Evolutionary conservation across 2,888 invertebrate genomes (phyloP), one percentile per base, ranked within the genome.

Genomic region (Elegia similella): DNA sequence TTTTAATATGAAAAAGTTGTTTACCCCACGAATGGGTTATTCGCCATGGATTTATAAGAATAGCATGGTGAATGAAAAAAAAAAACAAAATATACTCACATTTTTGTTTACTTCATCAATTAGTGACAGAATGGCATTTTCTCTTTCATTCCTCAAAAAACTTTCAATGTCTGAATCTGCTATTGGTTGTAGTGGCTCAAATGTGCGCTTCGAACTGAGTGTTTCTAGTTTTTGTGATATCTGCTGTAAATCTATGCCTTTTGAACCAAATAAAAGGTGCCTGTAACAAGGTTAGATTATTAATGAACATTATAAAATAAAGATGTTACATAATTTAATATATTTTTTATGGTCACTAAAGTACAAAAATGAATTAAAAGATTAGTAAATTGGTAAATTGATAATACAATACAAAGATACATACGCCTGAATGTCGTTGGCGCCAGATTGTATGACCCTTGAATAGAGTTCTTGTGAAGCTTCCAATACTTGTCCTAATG

Each of bases 391-490:
- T 10, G 12, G 38, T n/a, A 8, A 38, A 38, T 38, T 1, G 5
- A 2, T 5, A 12, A 38, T 12, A 38, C 8, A 48, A 48, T 29
- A 30, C 7, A 43, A 6, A 54, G 62, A 55, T 65, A 84, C 95
- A 92, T 93, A 97, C 98, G 98, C 98, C 92, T 98, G 97, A 64
- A 97, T 96, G 82, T 98, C 98, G 72, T 97, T 96, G 30, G 97
- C 95, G 62, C 96, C 96, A 59, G 95, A 94, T 78, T 96, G 95
- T 15, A 97, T 96, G 16, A 98, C 96, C 78, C 96, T 94, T 2
- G 96, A 95, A 92, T 97, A 97, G 38, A 98, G 88, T 77, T 97
- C 96, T 73, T 97, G 95, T 0, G 97, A 97, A 8, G 97, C 98
- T 78, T 98, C 98, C 50, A 97, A 88, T 47, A 99, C 96, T 90